phyloP scores from a whole-genome alignment of 2,797 vertebrate genomes.

The Lepilemur ruficaudatus region DNA sequence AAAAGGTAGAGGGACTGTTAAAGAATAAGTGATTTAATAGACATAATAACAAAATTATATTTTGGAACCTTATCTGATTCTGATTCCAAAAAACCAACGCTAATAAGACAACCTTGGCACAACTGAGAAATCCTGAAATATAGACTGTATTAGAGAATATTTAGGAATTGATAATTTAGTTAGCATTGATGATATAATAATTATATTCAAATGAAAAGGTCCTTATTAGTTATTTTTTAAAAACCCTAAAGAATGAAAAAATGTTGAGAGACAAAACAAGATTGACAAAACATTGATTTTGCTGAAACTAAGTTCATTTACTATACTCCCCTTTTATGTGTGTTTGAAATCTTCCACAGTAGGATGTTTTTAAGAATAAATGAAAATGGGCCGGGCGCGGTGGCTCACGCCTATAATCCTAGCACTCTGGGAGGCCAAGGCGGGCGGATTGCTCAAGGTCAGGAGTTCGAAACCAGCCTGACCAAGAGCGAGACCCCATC shows the following conservation, averaged over 20 bases:
- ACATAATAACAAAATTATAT: background rate
- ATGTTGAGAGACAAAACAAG: background rate
- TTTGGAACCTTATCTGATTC: background rate
- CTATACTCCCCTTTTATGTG: background rate
- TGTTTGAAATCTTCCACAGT: background rate
- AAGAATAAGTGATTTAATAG: background rate
- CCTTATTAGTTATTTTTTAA: background rate
- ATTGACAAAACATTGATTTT: background rate
- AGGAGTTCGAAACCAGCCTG: too few species aligned
- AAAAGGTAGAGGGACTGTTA: background rate
- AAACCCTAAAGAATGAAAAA: background rate
- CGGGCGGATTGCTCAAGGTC: too few species aligned
- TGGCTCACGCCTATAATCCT: too few species aligned
- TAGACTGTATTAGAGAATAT: background rate
- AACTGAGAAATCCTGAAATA: background rate
- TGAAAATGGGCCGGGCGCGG: too few species aligned
- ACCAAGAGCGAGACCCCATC: too few species aligned
- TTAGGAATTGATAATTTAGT: background rate
- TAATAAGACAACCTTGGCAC: background rate
- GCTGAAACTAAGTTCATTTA: background rate
- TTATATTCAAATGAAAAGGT: background rate
- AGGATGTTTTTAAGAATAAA: conserved; percentile 18
- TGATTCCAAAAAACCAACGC: background rate
- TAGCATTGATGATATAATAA: background rate
- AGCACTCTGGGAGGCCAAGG: too few species aligned